Conservation (phyloP, 2,797 vertebrate species). For the Poeciliopsis gracilis region DNA sequence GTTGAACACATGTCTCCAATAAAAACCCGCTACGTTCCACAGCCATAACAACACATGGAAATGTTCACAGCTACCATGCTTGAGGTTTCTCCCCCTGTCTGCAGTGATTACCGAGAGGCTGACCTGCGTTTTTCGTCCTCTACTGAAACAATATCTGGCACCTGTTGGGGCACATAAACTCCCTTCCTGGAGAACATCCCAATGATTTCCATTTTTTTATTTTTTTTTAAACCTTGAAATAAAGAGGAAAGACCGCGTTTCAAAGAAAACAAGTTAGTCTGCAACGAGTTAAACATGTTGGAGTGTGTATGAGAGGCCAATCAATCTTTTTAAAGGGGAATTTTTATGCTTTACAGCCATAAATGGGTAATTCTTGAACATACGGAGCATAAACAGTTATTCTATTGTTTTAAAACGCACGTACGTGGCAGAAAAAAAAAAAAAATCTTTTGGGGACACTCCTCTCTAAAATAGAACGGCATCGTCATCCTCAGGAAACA, state of each 20-base stretch:
- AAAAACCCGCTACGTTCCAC: constrained; percentile 61
- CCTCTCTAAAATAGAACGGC: not conserved
- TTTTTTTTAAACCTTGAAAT: not conserved
- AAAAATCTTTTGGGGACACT: not conserved
- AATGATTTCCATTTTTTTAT: not conserved
- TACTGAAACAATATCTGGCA: constrained; percentile 55
- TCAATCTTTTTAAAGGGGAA: not conserved
- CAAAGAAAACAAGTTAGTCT: not conserved
- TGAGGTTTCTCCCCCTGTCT: constrained; percentile 58
- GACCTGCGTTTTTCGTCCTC: constrained; percentile 56
- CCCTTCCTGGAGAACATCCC: constrained; percentile 5
- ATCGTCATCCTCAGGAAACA: not conserved
- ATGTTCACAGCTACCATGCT: constrained; percentile 73
- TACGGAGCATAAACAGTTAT: not conserved
- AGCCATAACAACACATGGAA: constrained; percentile 75
- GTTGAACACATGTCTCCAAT: constrained; percentile 74
- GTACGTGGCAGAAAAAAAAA: not conserved
- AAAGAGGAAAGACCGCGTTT: not conserved
- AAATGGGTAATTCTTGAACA: not conserved
- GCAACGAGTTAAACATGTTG: not conserved
- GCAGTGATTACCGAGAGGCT: constrained; percentile 65
- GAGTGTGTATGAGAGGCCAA: not conserved
- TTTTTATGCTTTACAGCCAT: not conserved
- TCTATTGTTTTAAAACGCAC: not conserved
- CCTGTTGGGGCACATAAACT: constrained; percentile 45